phyloP scores from a whole-genome alignment of 2,888 invertebrate genomes.

The Cosmia trapezina region DNA sequence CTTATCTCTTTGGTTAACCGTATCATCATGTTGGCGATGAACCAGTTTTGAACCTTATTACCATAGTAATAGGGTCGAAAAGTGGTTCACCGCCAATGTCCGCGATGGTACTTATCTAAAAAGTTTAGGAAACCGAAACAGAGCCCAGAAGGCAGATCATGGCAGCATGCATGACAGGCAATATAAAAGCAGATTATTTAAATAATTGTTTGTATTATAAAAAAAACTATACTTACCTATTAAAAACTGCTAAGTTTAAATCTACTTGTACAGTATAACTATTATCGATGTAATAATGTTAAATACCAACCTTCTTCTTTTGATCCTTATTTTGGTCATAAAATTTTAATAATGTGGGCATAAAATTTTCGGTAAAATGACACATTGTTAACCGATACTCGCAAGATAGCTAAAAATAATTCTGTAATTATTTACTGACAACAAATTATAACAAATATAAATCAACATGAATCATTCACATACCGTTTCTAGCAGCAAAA shows the following conservation, averaged over 20 bases:
- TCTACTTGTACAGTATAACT: too few species aligned
- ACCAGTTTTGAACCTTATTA: too few species aligned
- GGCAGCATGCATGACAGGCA: neutral
- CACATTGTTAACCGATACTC: conserved; percentile 89
- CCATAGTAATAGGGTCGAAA: too few species aligned
- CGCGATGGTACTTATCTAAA: too few species aligned
- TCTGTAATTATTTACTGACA: conserved; percentile 9
- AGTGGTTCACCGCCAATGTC: too few species aligned
- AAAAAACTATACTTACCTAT: neutral
- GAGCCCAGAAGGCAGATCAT: neutral
- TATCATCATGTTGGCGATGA: neutral
- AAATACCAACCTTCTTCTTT: conserved; percentile 82
- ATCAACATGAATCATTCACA: neutral
- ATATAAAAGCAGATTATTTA: neutral
- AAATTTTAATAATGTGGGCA: conserved; percentile 83
- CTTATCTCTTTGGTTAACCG: neutral
- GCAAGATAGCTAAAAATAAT: conserved; percentile 82
- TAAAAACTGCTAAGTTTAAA: neutral
- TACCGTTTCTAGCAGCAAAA: conserved; percentile 81
- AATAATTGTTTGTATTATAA: neutral
- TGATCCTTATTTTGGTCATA: conserved; percentile 84
- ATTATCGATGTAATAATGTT: neutral
- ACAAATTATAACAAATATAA: neutral
- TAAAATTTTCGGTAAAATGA: conserved; percentile 87
- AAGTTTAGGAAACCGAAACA: neutral